A percentile compares a stretch with the other conserved stretches of the same genome.
These are phyloP conservation scores for Galerucella calmariensis DNA, from an alignment of 2,888 invertebrate species.

Conservation along the genomic window DNA sequence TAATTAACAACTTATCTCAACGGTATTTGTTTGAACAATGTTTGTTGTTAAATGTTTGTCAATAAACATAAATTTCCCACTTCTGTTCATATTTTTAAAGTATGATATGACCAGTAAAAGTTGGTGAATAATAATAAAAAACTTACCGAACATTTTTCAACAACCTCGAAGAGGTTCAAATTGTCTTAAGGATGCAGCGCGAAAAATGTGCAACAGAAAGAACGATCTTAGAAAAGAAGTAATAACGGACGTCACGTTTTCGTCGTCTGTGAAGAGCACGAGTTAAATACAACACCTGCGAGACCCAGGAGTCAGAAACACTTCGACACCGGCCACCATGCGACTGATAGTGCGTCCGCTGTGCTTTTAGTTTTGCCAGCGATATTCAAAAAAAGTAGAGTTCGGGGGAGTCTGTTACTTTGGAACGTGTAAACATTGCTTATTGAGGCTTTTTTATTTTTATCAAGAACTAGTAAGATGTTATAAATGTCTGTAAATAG, in stretches of 20 bases:
- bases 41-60: background rate
- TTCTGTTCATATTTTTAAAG: background rate
- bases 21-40: background rate
- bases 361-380: conserved; percentile 29
- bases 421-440: conserved; percentile 14
- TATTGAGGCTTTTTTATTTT: conserved; percentile 5
- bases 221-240: conserved; percentile 7
- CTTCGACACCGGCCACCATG: conserved; percentile 31
- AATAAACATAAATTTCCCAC: background rate
- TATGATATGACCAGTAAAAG: background rate
- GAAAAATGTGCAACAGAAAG: conserved; percentile 15
- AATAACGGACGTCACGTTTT: conserved; percentile 26
- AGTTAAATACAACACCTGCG: conserved; percentile 18
- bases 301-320: conserved; percentile 29
- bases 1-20: background rate
- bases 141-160: conserved; percentile 19
- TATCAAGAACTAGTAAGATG: background rate
- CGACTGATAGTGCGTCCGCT: conserved; percentile 32
- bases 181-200: conserved; percentile 8
- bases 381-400: conserved; percentile 31
- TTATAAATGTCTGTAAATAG: background rate
- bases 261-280: conserved; percentile 17
- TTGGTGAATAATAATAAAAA: background rate
- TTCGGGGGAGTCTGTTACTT: conserved; percentile 13
- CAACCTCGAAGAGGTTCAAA: conserved; percentile 14